Base-by-base conservation (phyloP, 2,797 vertebrate genomes). In the Galagoides demidoff region DNA sequence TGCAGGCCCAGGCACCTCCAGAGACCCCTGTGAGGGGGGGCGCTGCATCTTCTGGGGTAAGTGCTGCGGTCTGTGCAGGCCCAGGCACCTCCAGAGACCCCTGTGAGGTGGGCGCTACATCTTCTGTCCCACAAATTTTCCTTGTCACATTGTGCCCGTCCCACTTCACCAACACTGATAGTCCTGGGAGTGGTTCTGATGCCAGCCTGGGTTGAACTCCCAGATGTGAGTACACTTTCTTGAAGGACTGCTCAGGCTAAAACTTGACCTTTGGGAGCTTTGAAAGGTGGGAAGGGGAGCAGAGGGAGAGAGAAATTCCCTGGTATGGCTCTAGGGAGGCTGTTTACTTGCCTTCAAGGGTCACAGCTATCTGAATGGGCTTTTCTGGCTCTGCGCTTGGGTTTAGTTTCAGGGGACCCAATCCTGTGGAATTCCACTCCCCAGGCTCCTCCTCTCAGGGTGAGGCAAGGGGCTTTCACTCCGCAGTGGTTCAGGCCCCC, bases 261-360 rank as follows among this genome's bases (percentile, higher is more conserved):
- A 95, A 94, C 96, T 95, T 98, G 96, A 97, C 97, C 97, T 96
- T 87, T 97, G 0, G 0, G 76, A 92, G 84, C 89, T 74, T 82
- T 78, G 86, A 81, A 86, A 92, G 92, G 74, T 89, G 92, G 94
- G 89, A 85, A 93, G 57, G 61, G 37, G 76, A 95, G 85, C 74
- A 74, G 79, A 92, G 19, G 95, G 92, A 86, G 92, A 76, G 88
- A 89, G 76, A 66, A 85, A 43, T 94, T 86, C 77, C 89, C 90
- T 84, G 85, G 92, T 97, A 85, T 63, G 96, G 89, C 89, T 39
- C 20, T 61, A 94, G 94, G 96, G 96, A 97, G 95, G 96, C 95
- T 97, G 92, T 97, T 97, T 97, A 96, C 96, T 93, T 94, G 95
- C 89, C 63, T 97, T 96, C 94, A 97, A 97, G 97, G 97, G 97